Evolutionary conservation across 1,140 invertebrate species (phyloP).

Genomic region (Carposina sasakii): DNA sequence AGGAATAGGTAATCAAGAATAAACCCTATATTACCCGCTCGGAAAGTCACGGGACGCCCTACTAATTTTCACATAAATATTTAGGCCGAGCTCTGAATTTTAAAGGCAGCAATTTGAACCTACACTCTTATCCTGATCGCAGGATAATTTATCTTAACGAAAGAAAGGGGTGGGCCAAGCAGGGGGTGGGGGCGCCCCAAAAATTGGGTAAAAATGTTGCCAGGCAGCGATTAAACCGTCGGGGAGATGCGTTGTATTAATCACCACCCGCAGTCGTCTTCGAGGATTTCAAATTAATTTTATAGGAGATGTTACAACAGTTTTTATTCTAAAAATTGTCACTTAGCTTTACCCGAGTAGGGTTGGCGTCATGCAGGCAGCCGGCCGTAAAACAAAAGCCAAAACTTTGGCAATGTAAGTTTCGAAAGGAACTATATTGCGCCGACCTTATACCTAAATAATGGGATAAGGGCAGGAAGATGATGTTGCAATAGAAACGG

Average conservation of each 20-base stretch:
- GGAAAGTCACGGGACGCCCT: constrained; percentile 18
- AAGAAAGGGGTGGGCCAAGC: constrained; percentile 63
- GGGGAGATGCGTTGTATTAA: constrained; percentile 71
- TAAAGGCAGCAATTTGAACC: constrained; percentile 70
- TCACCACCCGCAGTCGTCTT: constrained; percentile 66
- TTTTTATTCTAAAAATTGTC: too few species aligned
- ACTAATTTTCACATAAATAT: constrained; percentile 50
- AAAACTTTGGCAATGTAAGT: too few species aligned
- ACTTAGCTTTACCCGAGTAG: too few species aligned
- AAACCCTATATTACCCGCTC: too few species aligned
- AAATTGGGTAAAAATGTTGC: constrained; percentile 73
- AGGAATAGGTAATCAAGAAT: too few species aligned
- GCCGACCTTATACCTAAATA: too few species aligned
- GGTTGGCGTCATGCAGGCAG: too few species aligned
- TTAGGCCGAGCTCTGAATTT: constrained; percentile 63
- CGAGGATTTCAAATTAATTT: constrained; percentile 42
- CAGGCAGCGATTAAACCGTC: constrained; percentile 68
- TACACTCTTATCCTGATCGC: constrained; percentile 70
- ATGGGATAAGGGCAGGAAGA: too few species aligned
- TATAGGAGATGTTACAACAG: constrained; percentile 35
- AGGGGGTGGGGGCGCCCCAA: constrained; percentile 40
- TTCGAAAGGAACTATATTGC: too few species aligned
- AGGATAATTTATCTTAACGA: constrained; percentile 72
- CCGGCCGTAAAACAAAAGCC: too few species aligned
- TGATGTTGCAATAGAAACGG: too few species aligned